phyloP scores from a whole-genome alignment of 2,888 invertebrate species.

The Sinodicranocentrus sp. region DNA sequence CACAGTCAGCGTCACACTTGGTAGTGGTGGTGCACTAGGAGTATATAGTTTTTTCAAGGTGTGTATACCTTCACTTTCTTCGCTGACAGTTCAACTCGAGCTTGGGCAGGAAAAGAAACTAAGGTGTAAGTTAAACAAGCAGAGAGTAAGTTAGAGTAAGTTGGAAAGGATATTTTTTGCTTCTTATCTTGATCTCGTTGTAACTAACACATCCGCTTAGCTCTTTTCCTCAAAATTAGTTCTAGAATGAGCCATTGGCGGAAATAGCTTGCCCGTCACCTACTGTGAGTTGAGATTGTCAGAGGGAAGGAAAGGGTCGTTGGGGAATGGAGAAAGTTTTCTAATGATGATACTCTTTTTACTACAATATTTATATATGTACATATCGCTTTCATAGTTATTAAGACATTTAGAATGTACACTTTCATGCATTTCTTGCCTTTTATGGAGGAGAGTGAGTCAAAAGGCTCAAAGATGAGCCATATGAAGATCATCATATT shows the following conservation, averaged over 20 bases:
- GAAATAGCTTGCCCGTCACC: conserved; percentile 65
- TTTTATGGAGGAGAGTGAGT: not conserved
- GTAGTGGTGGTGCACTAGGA: no score
- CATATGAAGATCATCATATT: conserved; percentile 41
- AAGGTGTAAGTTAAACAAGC: conserved; percentile 52
- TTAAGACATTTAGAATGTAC: no score
- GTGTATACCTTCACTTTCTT: no score
- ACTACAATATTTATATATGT: no score
- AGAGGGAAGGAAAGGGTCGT: conserved; percentile 57
- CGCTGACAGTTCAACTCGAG: no score
- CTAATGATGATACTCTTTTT: conserved; percentile 63
- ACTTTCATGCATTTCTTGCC: no score
- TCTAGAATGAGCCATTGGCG: conserved; percentile 64
- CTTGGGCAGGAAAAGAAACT: no score
- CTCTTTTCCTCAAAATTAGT: conserved; percentile 64
- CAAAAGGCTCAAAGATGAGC: not conserved
- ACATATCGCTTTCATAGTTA: no score
- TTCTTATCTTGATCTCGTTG: conserved; percentile 55
- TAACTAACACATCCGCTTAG: conserved; percentile 65
- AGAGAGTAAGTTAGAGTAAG: conserved; percentile 33
- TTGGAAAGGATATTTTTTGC: conserved; percentile 32
- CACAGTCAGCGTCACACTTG: no score
- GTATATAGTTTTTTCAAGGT: no score
- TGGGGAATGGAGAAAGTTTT: conserved; percentile 65
- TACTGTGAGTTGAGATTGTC: conserved; percentile 55